Conservation (phyloP, 2,888 invertebrate species). For the Amphipoea lucens region DNA sequence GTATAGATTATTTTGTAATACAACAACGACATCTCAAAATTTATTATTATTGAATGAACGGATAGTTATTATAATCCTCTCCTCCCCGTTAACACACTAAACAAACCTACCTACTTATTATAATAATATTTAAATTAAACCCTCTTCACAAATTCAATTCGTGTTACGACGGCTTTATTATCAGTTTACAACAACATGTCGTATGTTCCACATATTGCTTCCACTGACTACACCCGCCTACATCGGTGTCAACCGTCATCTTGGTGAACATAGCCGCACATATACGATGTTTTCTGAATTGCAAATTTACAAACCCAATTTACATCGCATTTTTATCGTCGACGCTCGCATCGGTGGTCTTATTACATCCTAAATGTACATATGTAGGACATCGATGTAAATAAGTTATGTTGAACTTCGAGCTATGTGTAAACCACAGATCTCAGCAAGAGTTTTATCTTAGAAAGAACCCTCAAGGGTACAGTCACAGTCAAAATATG, state of each 20-base stretch:
- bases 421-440: not conserved
- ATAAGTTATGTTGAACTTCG: slow-evolving; percentile 32
- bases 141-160: slow-evolving; percentile 33
- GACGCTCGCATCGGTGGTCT: slow-evolving; percentile 24
- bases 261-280: slow-evolving; percentile 46
- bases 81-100: slow-evolving; percentile 1
- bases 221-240: slow-evolving; percentile 31
- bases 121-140: slow-evolving; percentile 24
- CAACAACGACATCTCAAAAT: not conserved
- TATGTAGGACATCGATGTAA: slow-evolving; percentile 36
- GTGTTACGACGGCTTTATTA: slow-evolving; percentile 31
- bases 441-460: slow-evolving; percentile 13
- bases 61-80: not conserved
- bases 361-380: slow-evolving; percentile 36
- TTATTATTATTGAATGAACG: not conserved
- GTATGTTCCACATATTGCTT: slow-evolving; percentile 46
- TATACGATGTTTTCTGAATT: slow-evolving; percentile 62
- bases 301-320: slow-evolving; percentile 64
- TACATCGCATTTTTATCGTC: slow-evolving; percentile 59
- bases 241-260: slow-evolving; percentile 58
- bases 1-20: not conserved
- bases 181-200: slow-evolving; percentile 24
- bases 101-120: not conserved
- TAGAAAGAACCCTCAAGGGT: slow-evolving; percentile 4
- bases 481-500: not conserved